Evolutionary conservation across 1,140 invertebrate genomes (phyloP).

Genomic region (Nymphalis io): DNA sequence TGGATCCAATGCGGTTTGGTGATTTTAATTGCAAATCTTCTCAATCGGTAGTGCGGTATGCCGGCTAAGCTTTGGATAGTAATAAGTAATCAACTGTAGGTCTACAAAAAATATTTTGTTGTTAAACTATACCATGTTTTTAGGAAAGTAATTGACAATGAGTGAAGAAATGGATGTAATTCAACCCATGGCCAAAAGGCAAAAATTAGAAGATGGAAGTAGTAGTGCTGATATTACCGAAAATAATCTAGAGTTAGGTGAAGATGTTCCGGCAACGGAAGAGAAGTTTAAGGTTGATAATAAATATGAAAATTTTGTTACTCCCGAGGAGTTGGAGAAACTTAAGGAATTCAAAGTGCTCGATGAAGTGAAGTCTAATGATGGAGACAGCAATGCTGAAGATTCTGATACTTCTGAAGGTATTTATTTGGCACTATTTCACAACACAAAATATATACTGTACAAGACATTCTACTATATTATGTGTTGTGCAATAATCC

Average conservation of each 20-base stretch:
- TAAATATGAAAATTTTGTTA: slow-evolving; percentile 58
- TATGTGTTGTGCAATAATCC: no score
- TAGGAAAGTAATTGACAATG: slow-evolving; percentile 50
- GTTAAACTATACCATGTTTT: slow-evolving; percentile 27
- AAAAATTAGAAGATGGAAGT: slow-evolving; percentile 36
- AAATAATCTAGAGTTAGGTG: slow-evolving; percentile 36
- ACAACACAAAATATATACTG: no score
- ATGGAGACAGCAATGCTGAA: slow-evolving; percentile 81
- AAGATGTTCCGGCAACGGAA: slow-evolving; percentile 31
- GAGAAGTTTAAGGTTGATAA: slow-evolving; percentile 39
- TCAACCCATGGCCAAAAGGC: slow-evolving; percentile 44
- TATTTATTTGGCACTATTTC: slow-evolving; percentile 35
- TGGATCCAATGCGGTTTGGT: no score
- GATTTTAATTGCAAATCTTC: no score
- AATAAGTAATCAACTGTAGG: no score
- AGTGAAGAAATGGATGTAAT: slow-evolving; percentile 40
- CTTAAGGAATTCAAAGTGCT: slow-evolving; percentile 86
- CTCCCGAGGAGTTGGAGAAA: slow-evolving; percentile 61
- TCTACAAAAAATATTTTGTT: neutral
- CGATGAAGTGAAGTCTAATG: slow-evolving; percentile 85
- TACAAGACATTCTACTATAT: no score
- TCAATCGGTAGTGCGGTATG: no score
- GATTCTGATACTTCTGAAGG: slow-evolving; percentile 68
- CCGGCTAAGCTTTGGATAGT: no score
- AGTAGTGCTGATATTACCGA: slow-evolving; percentile 11